Conservation (phyloP, 2,888 invertebrate species). For the Theretra japonica region DNA sequence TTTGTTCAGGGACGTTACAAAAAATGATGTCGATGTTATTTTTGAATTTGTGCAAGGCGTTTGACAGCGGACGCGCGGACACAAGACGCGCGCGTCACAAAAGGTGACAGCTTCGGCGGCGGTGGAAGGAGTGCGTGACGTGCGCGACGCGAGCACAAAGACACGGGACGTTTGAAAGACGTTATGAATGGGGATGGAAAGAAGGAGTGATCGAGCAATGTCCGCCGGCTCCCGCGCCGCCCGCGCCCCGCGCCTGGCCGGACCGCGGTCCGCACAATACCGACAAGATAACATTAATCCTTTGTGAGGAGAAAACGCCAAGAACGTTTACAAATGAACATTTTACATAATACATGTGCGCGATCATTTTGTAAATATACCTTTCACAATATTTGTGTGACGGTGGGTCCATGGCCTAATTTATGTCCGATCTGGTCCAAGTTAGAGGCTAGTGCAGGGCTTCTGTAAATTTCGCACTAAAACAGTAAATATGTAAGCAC, state of each 20-base stretch:
- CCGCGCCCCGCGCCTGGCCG: conserved; percentile 40
- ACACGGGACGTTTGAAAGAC: conserved; percentile 75
- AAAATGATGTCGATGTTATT: conserved; percentile 80
- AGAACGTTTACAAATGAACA: conserved; percentile 33
- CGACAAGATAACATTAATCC: conserved; percentile 62
- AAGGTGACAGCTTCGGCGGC: conserved; percentile 74
- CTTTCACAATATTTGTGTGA: conserved; percentile 29
- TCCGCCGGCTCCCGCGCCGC: conserved; percentile 50
- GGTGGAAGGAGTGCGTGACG: conserved; percentile 69
- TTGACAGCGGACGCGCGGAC: conserved; percentile 77
- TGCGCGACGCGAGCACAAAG: conserved; percentile 66
- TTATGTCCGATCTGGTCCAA: conserved; percentile 45
- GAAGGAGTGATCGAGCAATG: conserved; percentile 81
- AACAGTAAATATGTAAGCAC: too few species aligned
- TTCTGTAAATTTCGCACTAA: neutral
- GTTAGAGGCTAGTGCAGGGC: neutral
- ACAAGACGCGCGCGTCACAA: conserved; percentile 64
- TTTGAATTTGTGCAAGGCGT: conserved; percentile 84
- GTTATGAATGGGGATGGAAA: conserved; percentile 76
- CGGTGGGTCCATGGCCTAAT: conserved; percentile 26
- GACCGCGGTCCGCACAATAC: conserved; percentile 50
- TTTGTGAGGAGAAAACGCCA: conserved; percentile 53
- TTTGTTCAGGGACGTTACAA: conserved; percentile 75
- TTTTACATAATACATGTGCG: conserved; percentile 33
- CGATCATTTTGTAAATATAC: conserved; percentile 31